Base-by-base conservation (phyloP, 2,888 invertebrate genomes). In the Synanthedon myopaeformis region DNA sequence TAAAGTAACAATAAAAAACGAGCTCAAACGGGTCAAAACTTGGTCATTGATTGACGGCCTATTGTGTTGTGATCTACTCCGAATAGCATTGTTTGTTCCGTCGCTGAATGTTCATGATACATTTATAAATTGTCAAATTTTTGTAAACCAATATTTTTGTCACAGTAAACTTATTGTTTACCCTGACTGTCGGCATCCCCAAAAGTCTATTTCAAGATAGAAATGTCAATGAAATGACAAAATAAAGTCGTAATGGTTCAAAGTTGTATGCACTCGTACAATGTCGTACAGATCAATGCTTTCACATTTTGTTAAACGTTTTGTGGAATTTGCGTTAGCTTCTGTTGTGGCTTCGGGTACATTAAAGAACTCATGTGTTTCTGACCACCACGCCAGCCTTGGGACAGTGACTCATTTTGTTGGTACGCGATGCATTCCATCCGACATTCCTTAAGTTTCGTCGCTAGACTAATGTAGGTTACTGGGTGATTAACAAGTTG, bases 371-470 rank as follows among this genome's bases (percentile, higher is more conserved):
- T 35, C 8, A 35, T 35, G 8, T 35, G 35, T 51, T 35, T 59
- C 49, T 49, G 17, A 10, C 23, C 17, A 12, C 17, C 59, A 59
- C 57, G 59, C 54, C 59, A 56, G 55, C 55, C 56, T 53, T 59
- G 48, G 49, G 55, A 35, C 35, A 12, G 64, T 86, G 86, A 86
- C 69, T 86, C 86, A 86, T 65, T 57, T 58, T 56, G 55, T 67
- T 56, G 78, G 75, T 65, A 61, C 69, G 76, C 65, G 56, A 63
- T 71, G 74, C 68, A 82, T 85, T 78, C 74, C 76, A 61, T 63
- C 74, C 77, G 76, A 74, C 79, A 79, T 77, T 76, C 74, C 67
- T 61, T 58, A 57, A 72, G 12, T 45, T 45, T 14, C 14, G 13
- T n/a, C 45, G 14, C 45, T 14, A 13, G 45, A 45, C 45, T 8